phyloP scores from a whole-genome alignment of 2,797 vertebrate species.

The Urosaurus nigricauda region DNA sequence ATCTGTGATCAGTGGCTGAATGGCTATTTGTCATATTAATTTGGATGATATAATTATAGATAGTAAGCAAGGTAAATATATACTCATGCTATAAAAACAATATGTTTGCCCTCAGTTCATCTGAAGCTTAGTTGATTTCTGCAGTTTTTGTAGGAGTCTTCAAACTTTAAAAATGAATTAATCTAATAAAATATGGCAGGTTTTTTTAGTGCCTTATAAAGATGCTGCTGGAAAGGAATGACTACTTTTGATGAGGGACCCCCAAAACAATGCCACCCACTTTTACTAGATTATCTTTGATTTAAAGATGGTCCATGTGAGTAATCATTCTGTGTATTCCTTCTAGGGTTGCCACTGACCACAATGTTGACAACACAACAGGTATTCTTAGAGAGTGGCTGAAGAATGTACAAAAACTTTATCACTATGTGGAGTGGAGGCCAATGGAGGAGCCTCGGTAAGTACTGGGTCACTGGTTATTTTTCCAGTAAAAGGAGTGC shows the following conservation, averaged over 20 bases:
- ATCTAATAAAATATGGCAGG: neutral
- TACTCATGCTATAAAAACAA: neutral
- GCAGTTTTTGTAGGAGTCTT: neutral
- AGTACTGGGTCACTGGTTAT: conserved; percentile 60
- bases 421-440: conserved; percentile 96
- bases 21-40: neutral
- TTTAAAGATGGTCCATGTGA: neutral
- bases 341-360: conserved; percentile 92
- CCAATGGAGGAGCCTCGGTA: conserved; percentile 92
- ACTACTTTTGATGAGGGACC: neutral
- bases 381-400: conserved; percentile 93
- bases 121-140: neutral
- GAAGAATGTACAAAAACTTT: conserved; percentile 86
- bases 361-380: conserved; percentile 94
- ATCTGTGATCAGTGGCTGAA: neutral
- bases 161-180: neutral
- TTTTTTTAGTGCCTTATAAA: neutral
- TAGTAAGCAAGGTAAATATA: neutral
- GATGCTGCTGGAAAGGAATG: neutral
- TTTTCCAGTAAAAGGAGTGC: neutral
- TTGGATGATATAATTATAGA: neutral
- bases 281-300: neutral
- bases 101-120: neutral
- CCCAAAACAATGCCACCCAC: neutral
- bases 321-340: neutral